These are phyloP conservation scores for Actenoides hombroni DNA, from an alignment of 2,113 vertebrate species.

Conservation along the genomic window DNA sequence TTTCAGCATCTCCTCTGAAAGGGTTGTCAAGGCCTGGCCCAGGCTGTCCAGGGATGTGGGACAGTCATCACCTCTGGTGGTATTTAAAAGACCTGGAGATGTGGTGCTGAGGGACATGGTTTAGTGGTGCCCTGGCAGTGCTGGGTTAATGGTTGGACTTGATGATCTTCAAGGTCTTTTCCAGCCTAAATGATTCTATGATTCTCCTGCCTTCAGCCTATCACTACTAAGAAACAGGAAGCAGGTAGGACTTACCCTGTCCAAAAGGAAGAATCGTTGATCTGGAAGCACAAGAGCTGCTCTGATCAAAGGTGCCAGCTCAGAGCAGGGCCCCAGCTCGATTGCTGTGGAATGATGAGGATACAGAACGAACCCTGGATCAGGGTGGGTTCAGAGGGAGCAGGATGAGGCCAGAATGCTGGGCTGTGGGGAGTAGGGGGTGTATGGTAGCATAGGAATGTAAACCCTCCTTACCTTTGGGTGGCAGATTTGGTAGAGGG, in stretches of 20 bases:
- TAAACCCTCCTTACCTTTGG: neutral
- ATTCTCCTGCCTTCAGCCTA: neutral
- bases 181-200: neutral
- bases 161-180: too few relatives aligned
- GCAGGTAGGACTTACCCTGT: neutral
- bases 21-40: neutral
- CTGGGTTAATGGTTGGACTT: neutral
- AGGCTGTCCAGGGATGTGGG: neutral
- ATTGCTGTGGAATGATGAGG: neutral
- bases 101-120: neutral
- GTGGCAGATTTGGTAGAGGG: neutral
- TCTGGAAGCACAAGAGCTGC: neutral
- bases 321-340: neutral
- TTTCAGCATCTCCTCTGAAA: neutral
- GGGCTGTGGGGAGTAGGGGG: neutral
- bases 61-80: neutral
- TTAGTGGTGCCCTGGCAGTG: neutral
- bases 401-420: neutral
- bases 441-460: accelerated
- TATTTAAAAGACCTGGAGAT: neutral
- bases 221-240: neutral
- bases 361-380: accelerated
- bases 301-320: neutral
- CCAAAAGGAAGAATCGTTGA: neutral
- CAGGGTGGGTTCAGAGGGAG: neutral